A percentile compares a stretch with the other conserved stretches of the same genome.
Conservation (phyloP, 2,113 vertebrate species). For the Sceloporus undulatus region DNA sequence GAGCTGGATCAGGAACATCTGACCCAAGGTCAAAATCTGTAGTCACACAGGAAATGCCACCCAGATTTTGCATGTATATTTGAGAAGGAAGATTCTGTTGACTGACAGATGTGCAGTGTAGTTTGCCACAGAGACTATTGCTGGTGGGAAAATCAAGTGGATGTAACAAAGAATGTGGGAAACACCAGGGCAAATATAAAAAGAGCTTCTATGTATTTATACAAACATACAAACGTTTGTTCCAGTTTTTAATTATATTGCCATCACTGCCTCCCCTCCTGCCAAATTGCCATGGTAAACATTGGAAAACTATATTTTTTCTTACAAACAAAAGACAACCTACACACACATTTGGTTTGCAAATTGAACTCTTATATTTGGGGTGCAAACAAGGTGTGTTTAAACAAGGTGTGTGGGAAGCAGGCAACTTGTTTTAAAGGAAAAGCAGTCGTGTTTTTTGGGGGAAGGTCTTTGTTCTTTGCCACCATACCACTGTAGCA, state of each 20-base stretch:
- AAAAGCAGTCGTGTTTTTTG: too few relatives aligned
- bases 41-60: constrained; percentile 74
- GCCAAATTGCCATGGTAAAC: too few relatives aligned
- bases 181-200: neutral
- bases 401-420: too few relatives aligned
- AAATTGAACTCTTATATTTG: too few relatives aligned
- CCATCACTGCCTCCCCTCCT: too few relatives aligned
- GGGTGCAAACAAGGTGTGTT: too few relatives aligned
- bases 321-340: too few relatives aligned
- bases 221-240: neutral
- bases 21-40: constrained; percentile 85
- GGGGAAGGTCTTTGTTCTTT: too few relatives aligned
- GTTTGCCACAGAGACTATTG: constrained; percentile 86
- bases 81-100: constrained; percentile 61
- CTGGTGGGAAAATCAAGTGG: constrained; percentile 63
- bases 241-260: neutral
- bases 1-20: constrained; percentile 87
- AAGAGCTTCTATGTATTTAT: neutral
- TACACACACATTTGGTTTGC: too few relatives aligned
- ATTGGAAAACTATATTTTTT: too few relatives aligned
- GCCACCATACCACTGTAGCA: too few relatives aligned
- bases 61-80: constrained; percentile 25
- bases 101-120: constrained; percentile 82
- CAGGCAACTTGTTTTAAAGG: too few relatives aligned
- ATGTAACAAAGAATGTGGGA: neutral